Evolutionary conservation across 2,113 vertebrate species (phyloP).

Genomic region (Corythornis cristatus): DNA sequence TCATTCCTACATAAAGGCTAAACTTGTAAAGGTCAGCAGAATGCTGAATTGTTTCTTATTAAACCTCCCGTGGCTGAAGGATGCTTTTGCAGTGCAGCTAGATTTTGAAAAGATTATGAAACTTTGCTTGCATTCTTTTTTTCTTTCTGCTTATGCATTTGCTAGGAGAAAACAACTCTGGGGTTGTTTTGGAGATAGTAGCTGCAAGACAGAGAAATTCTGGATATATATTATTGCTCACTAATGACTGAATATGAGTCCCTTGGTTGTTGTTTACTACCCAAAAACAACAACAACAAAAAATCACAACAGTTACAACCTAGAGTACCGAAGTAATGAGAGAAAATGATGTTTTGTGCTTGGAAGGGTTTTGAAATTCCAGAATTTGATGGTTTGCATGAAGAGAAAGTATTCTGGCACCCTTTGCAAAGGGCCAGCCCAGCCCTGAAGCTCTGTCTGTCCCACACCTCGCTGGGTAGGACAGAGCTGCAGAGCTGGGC

Average conservation of each 20-base stretch:
- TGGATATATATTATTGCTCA: background rate
- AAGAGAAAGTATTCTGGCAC: background rate
- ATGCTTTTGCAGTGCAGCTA: background rate
- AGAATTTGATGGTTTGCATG: background rate
- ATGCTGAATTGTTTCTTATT: constrained; percentile 17
- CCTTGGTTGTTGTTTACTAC: background rate
- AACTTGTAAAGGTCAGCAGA: constrained; percentile 27
- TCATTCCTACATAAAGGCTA: background rate
- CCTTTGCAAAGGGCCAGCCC: background rate
- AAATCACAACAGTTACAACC: background rate
- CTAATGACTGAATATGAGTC: background rate
- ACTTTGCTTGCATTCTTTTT: background rate
- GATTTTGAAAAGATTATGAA: background rate
- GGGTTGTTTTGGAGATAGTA: background rate
- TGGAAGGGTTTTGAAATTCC: background rate
- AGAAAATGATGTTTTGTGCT: background rate
- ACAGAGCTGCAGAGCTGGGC: background rate
- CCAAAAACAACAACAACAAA: background rate
- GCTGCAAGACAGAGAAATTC: background rate
- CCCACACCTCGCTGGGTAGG: accelerated
- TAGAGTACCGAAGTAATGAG: background rate
- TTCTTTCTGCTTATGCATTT: background rate
- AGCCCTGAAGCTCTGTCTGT: background rate
- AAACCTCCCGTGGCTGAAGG: background rate
- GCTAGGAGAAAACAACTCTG: background rate